Evolutionary conservation across 2,797 vertebrate genomes (phyloP), one percentile per base, ranked within the genome.

Genomic region (Galagoides demidoff): DNA sequence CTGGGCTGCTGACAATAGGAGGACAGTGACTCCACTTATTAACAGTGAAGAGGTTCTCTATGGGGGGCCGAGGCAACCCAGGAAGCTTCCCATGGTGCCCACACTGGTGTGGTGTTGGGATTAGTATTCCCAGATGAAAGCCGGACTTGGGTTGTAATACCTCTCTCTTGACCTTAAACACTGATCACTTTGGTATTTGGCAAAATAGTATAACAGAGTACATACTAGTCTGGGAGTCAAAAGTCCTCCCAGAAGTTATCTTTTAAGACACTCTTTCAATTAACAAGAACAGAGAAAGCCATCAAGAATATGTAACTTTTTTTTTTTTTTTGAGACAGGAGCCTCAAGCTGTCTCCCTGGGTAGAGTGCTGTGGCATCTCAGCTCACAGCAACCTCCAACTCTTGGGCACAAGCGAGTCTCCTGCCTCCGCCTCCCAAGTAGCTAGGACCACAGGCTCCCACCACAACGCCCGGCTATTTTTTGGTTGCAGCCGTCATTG

Each of bases 281-380:
- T 91, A 90, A 63, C 7, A 31, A 89, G 49, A 83, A 25, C 34
- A 96, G 68, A 88, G 34, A 90, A 89, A 79, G 63, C 23, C 83
- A 87, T 43, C 16, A 87, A 85, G 52, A 94, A 87, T 8, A 84
- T 19, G 34, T 61, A 68, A 96, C 43, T 95, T 97, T 93, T 90
- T n/a, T n/a, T n/a, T n/a, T n/a, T n/a, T n/a, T n/a, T n/a, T n/a
- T n/a, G n/a, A n/a, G n/a, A n/a, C n/a, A n/a, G n/a, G n/a, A n/a
- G n/a, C n/a, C n/a, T n/a, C n/a, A n/a, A n/a, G n/a, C n/a, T n/a
- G n/a, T n/a, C n/a, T n/a, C n/a, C n/a, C n/a, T n/a, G n/a, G n/a
- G n/a, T n/a, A n/a, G n/a, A n/a, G n/a, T n/a, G n/a, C n/a, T n/a
- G n/a, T n/a, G n/a, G n/a, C n/a, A n/a, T n/a, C n/a, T n/a, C n/a